Percentiles rank a stretch among this genome's conserved stretches.
phyloP scores from a whole-genome alignment of 1,140 invertebrate species.

The Heterodera carotae region DNA sequence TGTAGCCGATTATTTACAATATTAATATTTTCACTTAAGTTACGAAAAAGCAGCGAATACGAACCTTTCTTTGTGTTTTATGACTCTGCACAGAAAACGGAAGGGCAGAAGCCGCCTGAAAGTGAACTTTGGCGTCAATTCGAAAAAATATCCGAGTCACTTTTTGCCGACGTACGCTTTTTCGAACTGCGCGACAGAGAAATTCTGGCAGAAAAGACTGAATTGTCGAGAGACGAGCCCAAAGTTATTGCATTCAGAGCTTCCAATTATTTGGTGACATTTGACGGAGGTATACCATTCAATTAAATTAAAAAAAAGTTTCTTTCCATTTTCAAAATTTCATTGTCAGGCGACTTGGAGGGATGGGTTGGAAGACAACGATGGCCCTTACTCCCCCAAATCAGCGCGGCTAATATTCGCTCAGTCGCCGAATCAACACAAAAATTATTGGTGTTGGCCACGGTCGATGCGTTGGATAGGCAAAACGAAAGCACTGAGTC shows the following conservation, averaged over 20 bases:
- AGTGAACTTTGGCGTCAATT: constrained; percentile 49
- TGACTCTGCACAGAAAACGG: constrained; percentile 20
- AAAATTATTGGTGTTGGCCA: constrained; percentile 76
- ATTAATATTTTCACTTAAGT: constrained; percentile 50
- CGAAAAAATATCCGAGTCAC: constrained; percentile 45
- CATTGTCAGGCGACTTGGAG: neutral
- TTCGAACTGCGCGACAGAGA: constrained; percentile 12
- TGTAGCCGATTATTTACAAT: too few relatives aligned
- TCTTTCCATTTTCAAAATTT: neutral
- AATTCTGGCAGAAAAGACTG: constrained; percentile 28
- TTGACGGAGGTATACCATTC: constrained; percentile 13
- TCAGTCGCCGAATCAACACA: constrained; percentile 70
- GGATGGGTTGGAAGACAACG: constrained; percentile 84
- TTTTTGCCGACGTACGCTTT: constrained; percentile 57
- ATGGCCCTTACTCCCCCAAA: constrained; percentile 85
- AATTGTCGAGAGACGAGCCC: neutral
- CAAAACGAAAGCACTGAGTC: constrained; percentile 47
- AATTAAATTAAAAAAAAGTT: too few relatives aligned
- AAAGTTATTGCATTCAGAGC: constrained; percentile 1
- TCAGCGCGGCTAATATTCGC: constrained; percentile 80
- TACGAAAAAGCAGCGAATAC: constrained; percentile 48
- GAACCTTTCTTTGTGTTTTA: constrained; percentile 63
- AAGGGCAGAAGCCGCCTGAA: constrained; percentile 31
- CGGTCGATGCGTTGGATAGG: constrained; percentile 75
- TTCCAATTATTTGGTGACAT: constrained; percentile 9